Base-by-base conservation (phyloP, 2,888 invertebrate species). In the Adelphocoris suturalis region DNA sequence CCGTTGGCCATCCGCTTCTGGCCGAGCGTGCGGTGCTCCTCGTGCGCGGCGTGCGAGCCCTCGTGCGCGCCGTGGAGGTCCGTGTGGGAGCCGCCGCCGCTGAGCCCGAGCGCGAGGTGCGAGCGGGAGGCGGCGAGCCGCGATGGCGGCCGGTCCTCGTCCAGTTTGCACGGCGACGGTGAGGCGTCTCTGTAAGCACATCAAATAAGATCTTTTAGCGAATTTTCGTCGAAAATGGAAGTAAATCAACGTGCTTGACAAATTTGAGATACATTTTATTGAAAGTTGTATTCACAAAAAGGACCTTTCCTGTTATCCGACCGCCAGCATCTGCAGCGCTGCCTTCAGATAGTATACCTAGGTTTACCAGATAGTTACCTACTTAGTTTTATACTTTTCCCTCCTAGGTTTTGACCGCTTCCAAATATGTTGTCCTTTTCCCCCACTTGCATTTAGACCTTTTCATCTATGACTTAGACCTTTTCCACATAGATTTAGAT, bases 51-150 rank as follows among this genome's bases (percentile, higher is more conserved):
- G 23, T 78, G 47, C n/a, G 48, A 27, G 81, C 55, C 55, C 12
- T 81, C 55, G 55, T 48, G 55, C 12, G 27, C 68, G 2, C 86
- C 68, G 23, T 86, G 76, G 75, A 85, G 80, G 85, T 89, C 85
- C 11, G 80, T 37, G 19, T 68, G 61, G 0, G 86, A 86, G 48
- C 82, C 88, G 19, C 90, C 80, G 23, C 88, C 90, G n/a, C 91
- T 90, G 14, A 91, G 90, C 11, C 92, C 92, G 19, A 92, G 91
- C 0, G 92, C 92, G 19, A 92, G 91, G 88, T 92, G 92, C 27
- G 92, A 92, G 52, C 92, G 91, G 9, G 92, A 92, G 48, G 91
- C 91, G 37, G 91, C 91, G 61, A 92, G 90, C 3, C 91, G 90
- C 16, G 91, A 91, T 16, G 91, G 90, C 0, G 91, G 91, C 23